Evolutionary conservation across 2,113 vertebrate species (phyloP), one percentile per base, ranked within the genome.

Genomic region (Solea solea): DNA sequence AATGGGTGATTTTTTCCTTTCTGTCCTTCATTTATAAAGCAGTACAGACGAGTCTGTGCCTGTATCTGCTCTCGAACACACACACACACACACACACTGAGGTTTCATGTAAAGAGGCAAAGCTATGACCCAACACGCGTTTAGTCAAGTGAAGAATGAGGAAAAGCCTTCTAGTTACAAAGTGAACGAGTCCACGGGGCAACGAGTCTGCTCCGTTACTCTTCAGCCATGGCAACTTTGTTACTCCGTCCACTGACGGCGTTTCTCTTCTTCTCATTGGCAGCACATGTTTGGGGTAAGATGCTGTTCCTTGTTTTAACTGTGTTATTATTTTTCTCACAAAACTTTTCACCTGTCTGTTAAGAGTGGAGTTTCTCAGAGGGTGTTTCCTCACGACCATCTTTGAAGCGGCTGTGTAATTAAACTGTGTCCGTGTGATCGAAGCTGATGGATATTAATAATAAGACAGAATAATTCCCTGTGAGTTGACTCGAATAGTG

Each of bases 121-220:
- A 14, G 21, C 55, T 51, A 5, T 76, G 69, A 58, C 65, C 74
- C 28, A 82, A 50, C 76, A 63, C 12, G 71, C 11, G 44, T 64
- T 69, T 14, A 7, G 53, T 72, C 55, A 46, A 54, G 78, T 67
- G 27, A 83, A 85, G 84, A 89, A 86, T 81, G 83, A 89, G 83
- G 88, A 90, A 87, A 84, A 28, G 70, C 40, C 13, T 61, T 46
- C 5, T 58, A 56, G 62, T 15, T 21, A 13, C 16, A 41, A 0
- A 65, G 53, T 45, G 72, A 64, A 39, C 13, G n/a, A 73, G n/a
- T 44, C 10, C 54, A 45, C 15, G 27, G 28, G 10, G 11, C 9
- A 62, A 2, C 50, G 42, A n/a, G 13, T 60, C 44, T 2, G 9
- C 61, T 71, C 68, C 53, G 49, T n/a, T 28, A 11, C 50, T 44